Conservation (phyloP, 2,797 vertebrate species). For the Phaenicophaeus curvirostris region DNA sequence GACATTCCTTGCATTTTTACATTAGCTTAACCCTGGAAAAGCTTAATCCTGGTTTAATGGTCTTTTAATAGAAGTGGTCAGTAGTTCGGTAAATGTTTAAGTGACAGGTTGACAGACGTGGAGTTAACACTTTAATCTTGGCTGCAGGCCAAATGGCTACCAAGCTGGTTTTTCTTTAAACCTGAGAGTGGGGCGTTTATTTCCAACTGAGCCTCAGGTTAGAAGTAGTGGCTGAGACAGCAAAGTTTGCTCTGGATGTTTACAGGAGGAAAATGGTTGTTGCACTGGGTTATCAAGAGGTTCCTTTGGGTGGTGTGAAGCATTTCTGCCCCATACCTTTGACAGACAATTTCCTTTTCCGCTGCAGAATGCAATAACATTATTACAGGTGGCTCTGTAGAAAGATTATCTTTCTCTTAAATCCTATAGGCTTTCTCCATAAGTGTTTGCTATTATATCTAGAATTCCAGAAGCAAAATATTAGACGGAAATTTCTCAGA, state of each 20-base stretch:
- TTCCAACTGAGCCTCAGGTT: constrained; percentile 42
- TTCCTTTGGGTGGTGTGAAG: not conserved
- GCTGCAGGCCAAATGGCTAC: constrained; percentile 71
- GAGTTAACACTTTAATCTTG: constrained; percentile 74
- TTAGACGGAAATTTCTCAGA: not conserved
- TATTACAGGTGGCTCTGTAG: not conserved
- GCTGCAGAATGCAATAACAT: not conserved
- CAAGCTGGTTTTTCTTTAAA: constrained; percentile 64
- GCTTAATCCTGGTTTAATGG: constrained; percentile 77
- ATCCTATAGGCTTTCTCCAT: not conserved
- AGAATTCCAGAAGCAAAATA: not conserved
- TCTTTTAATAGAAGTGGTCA: constrained; percentile 78
- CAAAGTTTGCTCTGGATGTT: constrained; percentile 23
- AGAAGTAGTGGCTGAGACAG: constrained; percentile 20
- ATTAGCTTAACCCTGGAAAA: constrained; percentile 72
- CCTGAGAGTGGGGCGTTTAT: constrained; percentile 33
- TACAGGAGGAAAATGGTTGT: constrained; percentile 17
- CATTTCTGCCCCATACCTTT: not conserved
- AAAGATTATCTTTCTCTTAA: not conserved
- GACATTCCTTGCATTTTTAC: constrained; percentile 76
- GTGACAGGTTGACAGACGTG: constrained; percentile 76
- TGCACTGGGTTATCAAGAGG: not conserved
- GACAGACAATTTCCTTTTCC: constrained; percentile 33
- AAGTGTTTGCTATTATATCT: not conserved
- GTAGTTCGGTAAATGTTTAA: constrained; percentile 76